phyloP scores from a whole-genome alignment of 2,888 invertebrate species.

The Plebejus anna region DNA sequence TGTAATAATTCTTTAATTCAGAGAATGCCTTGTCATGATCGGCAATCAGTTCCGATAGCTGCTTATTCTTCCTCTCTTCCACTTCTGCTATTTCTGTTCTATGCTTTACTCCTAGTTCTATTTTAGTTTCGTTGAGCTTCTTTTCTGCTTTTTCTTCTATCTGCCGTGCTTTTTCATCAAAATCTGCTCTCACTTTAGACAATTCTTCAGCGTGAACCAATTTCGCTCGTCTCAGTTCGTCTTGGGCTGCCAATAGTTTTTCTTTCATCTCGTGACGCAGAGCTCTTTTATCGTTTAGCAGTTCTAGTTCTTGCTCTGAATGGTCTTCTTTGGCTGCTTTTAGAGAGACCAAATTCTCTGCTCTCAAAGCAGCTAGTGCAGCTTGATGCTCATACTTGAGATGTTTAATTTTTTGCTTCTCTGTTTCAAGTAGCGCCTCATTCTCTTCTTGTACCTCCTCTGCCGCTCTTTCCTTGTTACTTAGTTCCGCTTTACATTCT shows the following conservation, averaged over 20 bases:
- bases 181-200: constrained; percentile 76
- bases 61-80: constrained; percentile 94
- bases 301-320: constrained; percentile 85
- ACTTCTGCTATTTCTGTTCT: constrained; percentile 92
- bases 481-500: constrained; percentile 86
- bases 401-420: constrained; percentile 96
- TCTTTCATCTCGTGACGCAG: constrained; percentile 84
- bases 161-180: constrained; percentile 73
- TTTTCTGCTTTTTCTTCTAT: constrained; percentile 83
- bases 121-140: constrained; percentile 85
- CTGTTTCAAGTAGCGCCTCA: constrained; percentile 91
- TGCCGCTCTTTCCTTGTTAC: constrained; percentile 87
- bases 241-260: constrained; percentile 84
- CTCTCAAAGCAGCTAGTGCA: constrained; percentile 89
- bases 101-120: constrained; percentile 86
- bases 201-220: constrained; percentile 87
- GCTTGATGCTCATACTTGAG: constrained; percentile 94
- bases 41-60: constrained; percentile 88
- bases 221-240: constrained; percentile 85
- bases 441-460: constrained; percentile 93
- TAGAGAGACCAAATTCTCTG: constrained; percentile 89
- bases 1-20: constrained; percentile 96
- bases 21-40: constrained; percentile 92
- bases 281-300: constrained; percentile 86
- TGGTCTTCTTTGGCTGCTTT: constrained; percentile 93